These are phyloP conservation scores for Trachelipus rathkii DNA, from an alignment of 1,140 invertebrate species.

Conservation along the genomic window DNA sequence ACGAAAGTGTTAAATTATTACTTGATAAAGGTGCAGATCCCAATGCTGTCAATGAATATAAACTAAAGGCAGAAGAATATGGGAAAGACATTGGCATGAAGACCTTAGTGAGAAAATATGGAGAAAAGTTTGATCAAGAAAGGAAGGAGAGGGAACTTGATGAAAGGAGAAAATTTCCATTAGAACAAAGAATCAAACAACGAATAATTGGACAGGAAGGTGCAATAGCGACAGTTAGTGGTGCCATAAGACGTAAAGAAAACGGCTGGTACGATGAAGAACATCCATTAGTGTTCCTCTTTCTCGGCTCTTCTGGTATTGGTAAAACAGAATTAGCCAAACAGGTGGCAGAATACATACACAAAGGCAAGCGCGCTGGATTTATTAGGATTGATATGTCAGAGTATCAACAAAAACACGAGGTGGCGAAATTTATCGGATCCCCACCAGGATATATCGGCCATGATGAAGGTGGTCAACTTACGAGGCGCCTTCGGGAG, in stretches of 20 bases:
- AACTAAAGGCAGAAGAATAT: conserved; percentile 73
- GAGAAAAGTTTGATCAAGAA: conserved; percentile 55
- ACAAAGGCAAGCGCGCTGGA: conserved; percentile 65
- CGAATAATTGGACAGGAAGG: conserved; percentile 84
- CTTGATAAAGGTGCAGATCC: conserved; percentile 55
- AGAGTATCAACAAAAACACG: conserved; percentile 90
- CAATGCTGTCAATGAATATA: conserved; percentile 65
- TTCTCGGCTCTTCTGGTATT: conserved; percentile 90
- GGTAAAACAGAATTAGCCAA: conserved; percentile 93
- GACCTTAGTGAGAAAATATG: conserved; percentile 52
- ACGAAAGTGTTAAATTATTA: conserved; percentile 54
- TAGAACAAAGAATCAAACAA: conserved; percentile 80
- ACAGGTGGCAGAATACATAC: conserved; percentile 66
- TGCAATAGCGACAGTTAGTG: conserved; percentile 76
- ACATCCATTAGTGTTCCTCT: conserved; percentile 86
- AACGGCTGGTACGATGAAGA: conserved; percentile 86
- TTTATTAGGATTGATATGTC: conserved; percentile 94
- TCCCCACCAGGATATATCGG: conserved; percentile 90
- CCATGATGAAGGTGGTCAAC: conserved; percentile 86
- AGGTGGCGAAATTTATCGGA: conserved; percentile 88
- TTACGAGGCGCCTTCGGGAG: conserved; percentile 72
- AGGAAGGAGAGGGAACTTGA: conserved; percentile 64
- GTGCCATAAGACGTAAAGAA: conserved; percentile 82
- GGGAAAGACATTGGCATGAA: conserved; percentile 60
- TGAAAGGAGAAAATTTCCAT: conserved; percentile 76